Base-by-base conservation (phyloP, 2,113 vertebrate species). In the Crotalus tigris region DNA sequence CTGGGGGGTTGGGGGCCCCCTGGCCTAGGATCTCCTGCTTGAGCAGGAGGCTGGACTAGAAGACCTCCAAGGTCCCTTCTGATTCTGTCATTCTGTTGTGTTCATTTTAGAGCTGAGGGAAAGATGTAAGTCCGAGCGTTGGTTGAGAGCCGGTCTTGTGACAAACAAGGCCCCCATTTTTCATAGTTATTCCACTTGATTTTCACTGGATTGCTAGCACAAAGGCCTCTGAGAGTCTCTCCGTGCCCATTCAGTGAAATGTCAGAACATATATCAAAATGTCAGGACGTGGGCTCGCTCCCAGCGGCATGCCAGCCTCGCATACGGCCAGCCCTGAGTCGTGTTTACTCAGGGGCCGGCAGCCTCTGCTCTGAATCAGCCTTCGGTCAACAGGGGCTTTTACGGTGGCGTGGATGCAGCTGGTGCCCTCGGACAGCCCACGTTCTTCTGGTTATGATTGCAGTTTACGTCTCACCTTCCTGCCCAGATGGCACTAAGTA, bases 251-350 rank as follows among this genome's bases (percentile, higher is more conserved):
- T 33, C 90, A 24, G 21, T 9, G 21, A 81, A 54, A 81, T 55
- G 64, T 26, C 90, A 54, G 90, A 13, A 5, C 64, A 21, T 26
- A 49, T 6, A 39, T 75, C 9, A 10, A 90, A 90, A 75, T 90
- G 61, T 11, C 89, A 75, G 49, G 26, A 23, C 29, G 29, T 33
- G 90, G 15, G 46, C 21, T 17, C 10, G 3, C 21, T 75, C 13
- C 10, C 53, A 91, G 90, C 2, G 2, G 12, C 1, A 1, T 5
- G 19, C 24, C 39, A 15, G 88, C 88, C n/a, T 75, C 8, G 1
- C 19, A 21, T 4, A 6, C 15, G 0, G 19, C 17, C 49, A 1
- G 1, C 10, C 44, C 8, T 2, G 46, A 8, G 29, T 8, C 2
- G 8, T 19, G 5, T 39, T 81, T 53, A 1, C n/a, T 54, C 26